A percentile compares a stretch with the other conserved stretches of the same genome.
Conservation (phyloP, 2,888 invertebrate species). For the Scaptomyza polygonia region DNA sequence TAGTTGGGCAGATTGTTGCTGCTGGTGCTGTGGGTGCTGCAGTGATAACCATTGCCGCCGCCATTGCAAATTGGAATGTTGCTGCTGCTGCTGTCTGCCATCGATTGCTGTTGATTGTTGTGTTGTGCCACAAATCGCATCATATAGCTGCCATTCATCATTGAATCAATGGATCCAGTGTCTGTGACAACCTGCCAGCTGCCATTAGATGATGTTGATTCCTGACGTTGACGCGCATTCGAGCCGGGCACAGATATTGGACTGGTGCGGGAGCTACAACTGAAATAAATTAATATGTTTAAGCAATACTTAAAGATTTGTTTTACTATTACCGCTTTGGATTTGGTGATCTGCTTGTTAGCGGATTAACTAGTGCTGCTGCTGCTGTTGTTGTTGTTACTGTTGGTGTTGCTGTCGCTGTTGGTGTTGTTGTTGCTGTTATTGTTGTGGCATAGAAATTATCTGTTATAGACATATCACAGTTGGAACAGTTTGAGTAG, state of each 20-base stretch:
- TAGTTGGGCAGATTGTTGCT: conserved; percentile 28
- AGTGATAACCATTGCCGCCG: conserved; percentile 71
- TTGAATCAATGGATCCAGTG: conserved; percentile 86
- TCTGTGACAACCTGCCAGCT: conserved; percentile 90
- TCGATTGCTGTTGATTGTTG: conserved; percentile 17
- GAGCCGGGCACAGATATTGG: conserved; percentile 87
- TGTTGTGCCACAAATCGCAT: conserved; percentile 66
- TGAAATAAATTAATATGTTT: not conserved
- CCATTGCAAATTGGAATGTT: conserved; percentile 72
- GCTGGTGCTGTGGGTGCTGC: conserved; percentile 41
- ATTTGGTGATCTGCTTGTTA: conserved; percentile 83
- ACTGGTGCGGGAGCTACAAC: conserved; percentile 85
- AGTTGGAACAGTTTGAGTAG: conserved; percentile 82
- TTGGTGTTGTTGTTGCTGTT: conserved; percentile 41
- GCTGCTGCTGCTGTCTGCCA: conserved; percentile 18
- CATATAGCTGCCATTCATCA: conserved; percentile 80
- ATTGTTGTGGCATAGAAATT: conserved; percentile 75
- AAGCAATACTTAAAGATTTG: not conserved
- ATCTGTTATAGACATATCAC: conserved; percentile 83
- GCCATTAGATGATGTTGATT: conserved; percentile 86
- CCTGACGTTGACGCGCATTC: conserved; percentile 86
- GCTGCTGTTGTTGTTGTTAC: conserved; percentile 27
- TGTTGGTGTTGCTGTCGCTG: conserved; percentile 29
- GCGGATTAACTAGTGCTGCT: conserved; percentile 60
- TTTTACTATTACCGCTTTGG: conserved; percentile 75